Evolutionary conservation across 2,888 invertebrate genomes (phyloP), one percentile per base, ranked within the genome.

Genomic region (Hirtodrosophila cameraria): DNA sequence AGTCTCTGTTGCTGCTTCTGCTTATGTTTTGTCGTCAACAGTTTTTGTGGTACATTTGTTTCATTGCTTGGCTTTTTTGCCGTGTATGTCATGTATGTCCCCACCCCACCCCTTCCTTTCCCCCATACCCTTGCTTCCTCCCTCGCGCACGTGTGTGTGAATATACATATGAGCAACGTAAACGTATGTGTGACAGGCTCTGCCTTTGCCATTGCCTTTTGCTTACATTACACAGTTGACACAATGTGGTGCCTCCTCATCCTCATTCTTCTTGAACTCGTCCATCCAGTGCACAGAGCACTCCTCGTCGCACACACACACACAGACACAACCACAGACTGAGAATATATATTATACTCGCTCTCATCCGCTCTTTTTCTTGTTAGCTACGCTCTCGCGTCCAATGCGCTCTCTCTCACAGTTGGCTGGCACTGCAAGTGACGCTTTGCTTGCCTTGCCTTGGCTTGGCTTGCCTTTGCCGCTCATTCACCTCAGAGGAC

Each of bases 31-130:
- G 78, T 81, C 82, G 75, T 81, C 84, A 79, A 82, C 82, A 82
- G 79, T 81, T 81, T 81, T 85, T 85, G 81, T 85, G 81, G 81
- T 81, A 85, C 81, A 81, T 81, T 81, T 81, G 79, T 81, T 85
- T 85, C 76, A 85, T 71, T 84, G 80, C 80, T 84, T 81, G 74
- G 74, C 65, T 72, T 65, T 69, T 80, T 58, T 62, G 72, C 72
- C 73, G 78, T 75, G 64, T 58, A 68, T 78, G 63, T 52, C 66
- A 70, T 62, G 68, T 61, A 52, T n/a, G n/a, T 63, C 38, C 50
- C 33, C 33, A 38, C 23, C 23, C 23, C 27, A 4, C 31, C 57
- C 25, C 36, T 31, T 28, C 39, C 31, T 33, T 9, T 25, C 39
- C 35, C 25, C 41, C 15, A 30, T 15, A 23, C 27, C 13, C 25